Percentiles rank a stretch among this genome's conserved stretches.
These are phyloP conservation scores for Sterrhoptilus dennistouni DNA, from an alignment of 2,113 vertebrate genomes.

Conservation along the genomic window DNA sequence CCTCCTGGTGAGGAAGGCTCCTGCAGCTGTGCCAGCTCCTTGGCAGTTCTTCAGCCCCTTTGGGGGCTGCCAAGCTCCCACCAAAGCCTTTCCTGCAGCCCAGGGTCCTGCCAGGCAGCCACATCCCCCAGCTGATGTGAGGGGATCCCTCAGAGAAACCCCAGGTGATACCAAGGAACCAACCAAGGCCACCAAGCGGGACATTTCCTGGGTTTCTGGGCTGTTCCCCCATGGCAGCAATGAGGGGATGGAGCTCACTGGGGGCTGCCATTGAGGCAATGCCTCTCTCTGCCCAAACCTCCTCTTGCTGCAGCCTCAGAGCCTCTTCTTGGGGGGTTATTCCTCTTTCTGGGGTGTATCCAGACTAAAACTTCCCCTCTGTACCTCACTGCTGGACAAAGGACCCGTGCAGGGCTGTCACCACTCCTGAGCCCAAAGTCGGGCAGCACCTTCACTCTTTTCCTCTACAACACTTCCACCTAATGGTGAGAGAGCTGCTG, in stretches of 20 bases:
- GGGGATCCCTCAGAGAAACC: background rate
- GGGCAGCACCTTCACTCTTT: background rate
- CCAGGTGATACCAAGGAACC: rapidly evolving
- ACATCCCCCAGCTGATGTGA: background rate
- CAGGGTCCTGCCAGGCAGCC: rapidly evolving
- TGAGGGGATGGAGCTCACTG: rapidly evolving
- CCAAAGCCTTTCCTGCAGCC: background rate
- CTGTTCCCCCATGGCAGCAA: background rate
- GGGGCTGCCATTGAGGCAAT: rapidly evolving
- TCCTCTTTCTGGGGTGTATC: background rate
- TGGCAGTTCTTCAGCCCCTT: rapidly evolving
- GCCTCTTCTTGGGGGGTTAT: background rate
- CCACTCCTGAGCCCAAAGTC: rapidly evolving
- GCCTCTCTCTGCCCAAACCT: background rate
- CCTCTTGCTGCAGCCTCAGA: background rate
- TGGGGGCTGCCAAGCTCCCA: background rate
- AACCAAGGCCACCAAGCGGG: background rate
- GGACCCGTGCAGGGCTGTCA: background rate
- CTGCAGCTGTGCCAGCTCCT: background rate
- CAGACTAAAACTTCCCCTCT: background rate
- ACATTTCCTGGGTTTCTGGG: background rate
- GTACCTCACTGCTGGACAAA: background rate
- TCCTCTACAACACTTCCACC: constrained; percentile 58
- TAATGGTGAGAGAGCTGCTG: background rate
- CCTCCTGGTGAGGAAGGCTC: background rate